Base-by-base conservation (phyloP, 2,888 invertebrate genomes). In the Ischnura elegans region DNA sequence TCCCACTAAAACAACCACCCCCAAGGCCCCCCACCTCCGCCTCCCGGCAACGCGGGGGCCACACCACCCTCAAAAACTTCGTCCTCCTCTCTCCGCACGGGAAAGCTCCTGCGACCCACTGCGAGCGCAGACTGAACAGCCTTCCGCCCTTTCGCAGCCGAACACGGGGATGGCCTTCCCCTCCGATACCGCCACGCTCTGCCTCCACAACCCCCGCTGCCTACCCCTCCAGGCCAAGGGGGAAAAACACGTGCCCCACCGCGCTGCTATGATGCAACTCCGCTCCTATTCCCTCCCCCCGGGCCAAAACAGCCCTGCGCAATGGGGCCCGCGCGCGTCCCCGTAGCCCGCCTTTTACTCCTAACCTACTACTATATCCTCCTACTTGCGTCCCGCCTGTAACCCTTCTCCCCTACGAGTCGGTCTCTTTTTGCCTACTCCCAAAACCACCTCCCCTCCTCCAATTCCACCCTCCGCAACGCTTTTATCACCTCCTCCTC, bases 21-120 rank as follows among this genome's bases (percentile, higher is more conserved):
- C 42, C 55, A 16, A n/a, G 16, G 55, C 47, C 87, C 55, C 55
- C 90, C 90, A 42, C 90, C 61, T 42, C 61, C 43, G 8, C 61
- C n/a, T 42, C 90, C 90, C 90, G 19, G 76, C 13, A 8, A 76
- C 76, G 29, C 76, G 76, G 76, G 29, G 29, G 25, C 76, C 29
- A 36, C 76, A 36, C n/a, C 61, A n/a, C 61, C 25, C 61, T 55
- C 87, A 19, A 6, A 51, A 55, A 36, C 55, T n/a, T 10, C 36
- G 61, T 21, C 10, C 10, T 61, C 36, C 76, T 36, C 66, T 66
- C 61, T 42, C 87, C 87, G 51, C 85, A 10, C 51, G 43, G 61
- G 43, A 90, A 90, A 36, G 90, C 90, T 90, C 90, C 90, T 66
- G 90, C 90, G 61, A 90, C 90, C 90, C 61, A 90, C 90, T 90